These are phyloP conservation scores for Phania funesta DNA, from an alignment of 2,888 invertebrate genomes.

Conservation along the genomic window DNA sequence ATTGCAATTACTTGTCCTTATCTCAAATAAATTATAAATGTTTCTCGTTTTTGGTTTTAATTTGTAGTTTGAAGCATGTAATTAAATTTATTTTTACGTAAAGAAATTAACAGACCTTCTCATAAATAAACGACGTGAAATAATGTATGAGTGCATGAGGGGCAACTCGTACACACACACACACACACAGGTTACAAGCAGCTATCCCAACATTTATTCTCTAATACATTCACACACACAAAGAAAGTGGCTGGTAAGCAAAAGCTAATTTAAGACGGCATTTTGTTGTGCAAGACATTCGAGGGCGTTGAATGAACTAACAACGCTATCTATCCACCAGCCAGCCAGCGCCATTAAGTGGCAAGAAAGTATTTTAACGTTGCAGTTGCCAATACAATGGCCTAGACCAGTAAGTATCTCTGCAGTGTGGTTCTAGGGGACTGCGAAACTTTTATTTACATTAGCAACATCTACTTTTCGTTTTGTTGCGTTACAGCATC, in stretches of 20 bases:
- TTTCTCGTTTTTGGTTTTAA: no score
- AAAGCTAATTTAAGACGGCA: not conserved
- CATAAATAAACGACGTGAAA: no score
- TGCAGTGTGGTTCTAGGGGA: not conserved
- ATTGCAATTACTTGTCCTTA: no score
- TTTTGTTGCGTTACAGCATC: not conserved
- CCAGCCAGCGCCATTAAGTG: not conserved
- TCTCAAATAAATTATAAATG: no score
- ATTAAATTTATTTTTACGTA: no score
- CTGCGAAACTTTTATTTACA: no score
- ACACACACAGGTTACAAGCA: no score
- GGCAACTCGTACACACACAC: no score
- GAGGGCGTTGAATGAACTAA: not conserved
- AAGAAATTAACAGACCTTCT: no score
- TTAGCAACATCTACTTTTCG: not conserved
- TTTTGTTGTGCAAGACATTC: not conserved
- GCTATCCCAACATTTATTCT: not conserved
- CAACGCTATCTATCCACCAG: not conserved
- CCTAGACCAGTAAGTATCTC: not conserved
- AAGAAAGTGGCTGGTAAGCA: not conserved
- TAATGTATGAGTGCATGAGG: no score
- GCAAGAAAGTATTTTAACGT: no score
- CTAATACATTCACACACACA: not conserved
- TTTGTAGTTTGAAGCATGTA: no score
- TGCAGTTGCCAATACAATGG: not conserved